These are phyloP conservation scores for Netelia melanura DNA, from an alignment of 2,888 invertebrate genomes.

Conservation along the genomic window DNA sequence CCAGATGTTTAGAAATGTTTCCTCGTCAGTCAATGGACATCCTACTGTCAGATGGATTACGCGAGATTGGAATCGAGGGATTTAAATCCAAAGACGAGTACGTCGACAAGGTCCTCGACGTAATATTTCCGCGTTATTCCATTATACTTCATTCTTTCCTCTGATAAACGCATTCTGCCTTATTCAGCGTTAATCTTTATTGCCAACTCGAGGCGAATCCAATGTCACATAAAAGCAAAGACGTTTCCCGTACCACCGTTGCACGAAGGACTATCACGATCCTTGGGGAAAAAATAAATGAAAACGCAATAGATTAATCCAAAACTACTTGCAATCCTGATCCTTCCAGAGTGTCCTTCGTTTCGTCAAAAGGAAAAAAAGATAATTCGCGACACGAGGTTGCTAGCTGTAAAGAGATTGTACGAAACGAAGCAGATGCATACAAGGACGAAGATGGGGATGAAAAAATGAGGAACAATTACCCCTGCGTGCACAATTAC, in stretches of 20 bases:
- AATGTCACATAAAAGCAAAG: background rate
- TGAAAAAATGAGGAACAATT: background rate
- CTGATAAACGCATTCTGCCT: too few species aligned
- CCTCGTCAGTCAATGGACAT: too few species aligned
- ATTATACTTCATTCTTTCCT: slow-evolving; percentile 24
- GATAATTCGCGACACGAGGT: background rate
- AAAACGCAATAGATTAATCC: slow-evolving; percentile 39
- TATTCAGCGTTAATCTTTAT: too few species aligned
- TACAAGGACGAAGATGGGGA: background rate
- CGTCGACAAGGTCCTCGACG: background rate
- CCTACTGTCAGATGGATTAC: too few species aligned
- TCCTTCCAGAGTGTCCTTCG: background rate
- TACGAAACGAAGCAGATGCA: too few species aligned
- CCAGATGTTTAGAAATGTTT: too few species aligned
- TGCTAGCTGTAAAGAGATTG: background rate
- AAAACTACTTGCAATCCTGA: background rate
- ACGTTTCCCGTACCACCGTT: background rate
- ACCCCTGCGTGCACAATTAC: background rate
- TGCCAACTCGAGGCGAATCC: too few species aligned
- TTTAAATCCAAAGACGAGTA: background rate
- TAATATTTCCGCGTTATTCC: slow-evolving; percentile 37
- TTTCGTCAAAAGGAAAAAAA: background rate
- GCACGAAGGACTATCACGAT: too few species aligned
- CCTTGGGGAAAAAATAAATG: too few species aligned
- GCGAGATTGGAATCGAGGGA: too few species aligned